phyloP scores from a whole-genome alignment of 2,888 invertebrate genomes.

The Athetis lepigone region DNA sequence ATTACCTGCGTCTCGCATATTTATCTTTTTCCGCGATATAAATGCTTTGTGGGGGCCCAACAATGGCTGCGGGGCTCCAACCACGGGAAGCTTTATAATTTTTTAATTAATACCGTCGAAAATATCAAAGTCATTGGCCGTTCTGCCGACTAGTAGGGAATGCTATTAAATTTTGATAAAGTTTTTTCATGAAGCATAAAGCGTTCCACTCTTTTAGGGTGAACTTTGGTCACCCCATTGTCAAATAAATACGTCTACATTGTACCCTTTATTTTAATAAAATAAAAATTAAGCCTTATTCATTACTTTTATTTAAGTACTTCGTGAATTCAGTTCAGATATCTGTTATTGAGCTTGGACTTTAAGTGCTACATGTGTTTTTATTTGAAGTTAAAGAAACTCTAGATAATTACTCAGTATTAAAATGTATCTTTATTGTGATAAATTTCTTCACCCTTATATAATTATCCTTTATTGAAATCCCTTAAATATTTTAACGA shows the following conservation, averaged over 20 bases:
- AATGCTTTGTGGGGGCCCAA: constrained; percentile 84
- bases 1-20: constrained; percentile 88
- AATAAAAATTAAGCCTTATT: constrained; percentile 53
- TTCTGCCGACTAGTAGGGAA: constrained; percentile 81
- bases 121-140: constrained; percentile 90
- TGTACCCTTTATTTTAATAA: constrained; percentile 57
- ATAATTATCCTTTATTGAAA: constrained; percentile 45
- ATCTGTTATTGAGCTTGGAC: background rate
- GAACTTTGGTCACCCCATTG: constrained; percentile 61
- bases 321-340: background rate
- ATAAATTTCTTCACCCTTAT: constrained; percentile 24
- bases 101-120: constrained; percentile 90
- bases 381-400: constrained; percentile 2
- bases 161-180: constrained; percentile 83
- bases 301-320: constrained; percentile 28
- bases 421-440: constrained; percentile 16
- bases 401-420: constrained; percentile 4
- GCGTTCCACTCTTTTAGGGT: constrained; percentile 74
- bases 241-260: constrained; percentile 59
- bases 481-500: constrained; percentile 46
- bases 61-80: constrained; percentile 76
- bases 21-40: constrained; percentile 88
- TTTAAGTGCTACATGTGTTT: too few relatives aligned
- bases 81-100: constrained; percentile 88
- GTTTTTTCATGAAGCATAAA: constrained; percentile 77